phyloP scores from a whole-genome alignment of 2,113 vertebrate genomes.

The Ramphastos sulfuratus region DNA sequence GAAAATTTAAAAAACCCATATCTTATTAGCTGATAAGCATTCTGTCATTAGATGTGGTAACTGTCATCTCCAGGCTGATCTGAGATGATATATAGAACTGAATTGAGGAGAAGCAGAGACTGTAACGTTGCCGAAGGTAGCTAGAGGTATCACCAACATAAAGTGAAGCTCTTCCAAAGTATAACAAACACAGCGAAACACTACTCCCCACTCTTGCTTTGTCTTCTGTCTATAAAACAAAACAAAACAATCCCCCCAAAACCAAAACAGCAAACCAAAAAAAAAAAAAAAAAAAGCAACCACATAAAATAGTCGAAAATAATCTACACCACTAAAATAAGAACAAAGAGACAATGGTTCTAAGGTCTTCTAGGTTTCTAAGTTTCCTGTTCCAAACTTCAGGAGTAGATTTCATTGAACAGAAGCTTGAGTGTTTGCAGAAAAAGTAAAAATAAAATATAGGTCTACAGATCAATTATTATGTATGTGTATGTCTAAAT shows the following conservation, averaged over 20 bases:
- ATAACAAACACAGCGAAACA: neutral
- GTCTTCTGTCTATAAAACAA: too few relatives aligned
- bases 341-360: neutral
- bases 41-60: neutral
- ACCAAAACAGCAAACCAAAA: too few relatives aligned
- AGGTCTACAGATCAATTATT: neutral
- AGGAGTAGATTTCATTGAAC: neutral
- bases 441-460: neutral
- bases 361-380: neutral
- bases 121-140: neutral
- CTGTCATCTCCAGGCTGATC: neutral
- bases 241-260: too few relatives aligned
- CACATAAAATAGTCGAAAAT: neutral
- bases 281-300: too few relatives aligned
- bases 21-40: neutral
- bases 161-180: neutral
- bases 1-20: neutral
- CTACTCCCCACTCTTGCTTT: too few relatives aligned
- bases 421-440: neutral
- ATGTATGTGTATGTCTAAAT: neutral
- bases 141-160: neutral
- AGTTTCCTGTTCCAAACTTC: neutral
- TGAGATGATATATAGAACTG: neutral
- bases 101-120: neutral
- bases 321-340: neutral